Evolutionary conservation across 2,797 vertebrate genomes (phyloP).

Genomic region (Lagocephalus sceleratus): DNA sequence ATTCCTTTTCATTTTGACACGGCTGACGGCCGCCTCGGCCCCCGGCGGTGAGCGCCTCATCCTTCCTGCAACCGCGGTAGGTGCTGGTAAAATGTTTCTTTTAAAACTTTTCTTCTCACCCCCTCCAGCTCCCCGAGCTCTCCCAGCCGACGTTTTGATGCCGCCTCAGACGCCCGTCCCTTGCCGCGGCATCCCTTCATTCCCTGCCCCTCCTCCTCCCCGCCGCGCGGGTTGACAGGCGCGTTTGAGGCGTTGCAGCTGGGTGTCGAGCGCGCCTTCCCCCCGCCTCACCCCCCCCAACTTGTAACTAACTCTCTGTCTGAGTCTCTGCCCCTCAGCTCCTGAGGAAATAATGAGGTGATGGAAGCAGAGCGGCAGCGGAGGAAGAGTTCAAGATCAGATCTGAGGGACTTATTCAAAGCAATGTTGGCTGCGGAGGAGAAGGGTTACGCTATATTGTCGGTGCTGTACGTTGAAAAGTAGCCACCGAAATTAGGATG

Average conservation of each 20-base stretch:
- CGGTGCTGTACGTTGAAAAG: conserved; percentile 4
- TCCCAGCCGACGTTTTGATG: neutral
- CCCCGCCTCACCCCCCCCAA: conserved; percentile 7
- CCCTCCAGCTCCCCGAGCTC: neutral
- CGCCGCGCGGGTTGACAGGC: conserved; percentile 27
- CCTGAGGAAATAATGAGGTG: conserved; percentile 55
- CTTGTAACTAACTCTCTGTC: conserved; percentile 22
- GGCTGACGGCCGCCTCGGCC: too few species aligned
- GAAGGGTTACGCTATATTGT: conserved; percentile 5
- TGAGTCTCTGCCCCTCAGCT: conserved; percentile 41
- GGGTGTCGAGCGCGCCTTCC: neutral
- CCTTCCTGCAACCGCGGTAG: conserved; percentile 12
- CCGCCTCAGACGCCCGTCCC: conserved; percentile 37
- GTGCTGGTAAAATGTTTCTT: conserved; percentile 6
- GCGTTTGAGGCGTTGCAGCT: conserved; percentile 46
- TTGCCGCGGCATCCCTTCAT: neutral
- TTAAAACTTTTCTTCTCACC: too few species aligned
- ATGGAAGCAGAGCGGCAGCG: conserved; percentile 16
- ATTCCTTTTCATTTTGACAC: too few species aligned
- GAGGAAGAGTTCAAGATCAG: conserved; percentile 9
- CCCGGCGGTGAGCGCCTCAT: neutral
- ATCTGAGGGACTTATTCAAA: conserved; percentile 29
- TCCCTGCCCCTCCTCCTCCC: conserved; percentile 20
- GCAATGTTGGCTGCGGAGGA: neutral
- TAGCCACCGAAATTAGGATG: too few species aligned